Percentiles rank a stretch among this genome's conserved stretches.
Conservation (phyloP, 2,797 vertebrate genomes). For the Crocodylus rhombifer region DNA sequence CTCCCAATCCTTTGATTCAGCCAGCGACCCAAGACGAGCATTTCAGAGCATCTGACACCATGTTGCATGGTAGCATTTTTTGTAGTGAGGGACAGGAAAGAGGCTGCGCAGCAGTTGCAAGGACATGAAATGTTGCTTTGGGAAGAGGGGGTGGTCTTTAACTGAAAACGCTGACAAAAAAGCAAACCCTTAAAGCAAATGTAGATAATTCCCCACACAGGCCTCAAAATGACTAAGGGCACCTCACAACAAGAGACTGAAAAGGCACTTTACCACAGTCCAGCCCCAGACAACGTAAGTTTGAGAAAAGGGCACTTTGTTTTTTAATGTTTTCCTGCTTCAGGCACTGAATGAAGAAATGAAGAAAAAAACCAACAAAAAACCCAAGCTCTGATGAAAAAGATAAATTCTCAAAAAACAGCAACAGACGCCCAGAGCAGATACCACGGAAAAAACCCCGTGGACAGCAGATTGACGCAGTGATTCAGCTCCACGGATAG, state of each 20-base stretch:
- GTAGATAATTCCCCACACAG: background rate
- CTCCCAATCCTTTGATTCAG: background rate
- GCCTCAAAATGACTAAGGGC: background rate
- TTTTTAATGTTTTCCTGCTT: constrained; percentile 44
- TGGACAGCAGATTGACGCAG: constrained; percentile 65
- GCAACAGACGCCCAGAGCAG: constrained; percentile 57
- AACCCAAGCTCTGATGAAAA: constrained; percentile 49
- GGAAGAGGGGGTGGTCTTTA: background rate
- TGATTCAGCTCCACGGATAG: constrained; percentile 62
- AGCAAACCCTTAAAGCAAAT: background rate
- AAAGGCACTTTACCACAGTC: background rate
- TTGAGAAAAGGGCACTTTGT: background rate
- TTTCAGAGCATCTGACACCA: background rate
- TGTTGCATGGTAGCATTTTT: background rate
- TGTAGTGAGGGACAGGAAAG: background rate
- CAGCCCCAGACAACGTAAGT: background rate
- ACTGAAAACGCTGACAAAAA: background rate
- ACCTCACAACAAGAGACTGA: background rate
- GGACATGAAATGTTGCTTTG: background rate
- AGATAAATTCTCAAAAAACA: constrained; percentile 73
- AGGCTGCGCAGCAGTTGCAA: background rate
- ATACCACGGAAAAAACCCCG: constrained; percentile 58
- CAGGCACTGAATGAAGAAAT: constrained; percentile 18
- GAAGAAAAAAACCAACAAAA: constrained; percentile 15
- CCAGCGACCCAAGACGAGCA: background rate